Evolutionary conservation across 1,140 invertebrate species (phyloP), one percentile per base, ranked within the genome.

Genomic region (Odontomachus brunneus): DNA sequence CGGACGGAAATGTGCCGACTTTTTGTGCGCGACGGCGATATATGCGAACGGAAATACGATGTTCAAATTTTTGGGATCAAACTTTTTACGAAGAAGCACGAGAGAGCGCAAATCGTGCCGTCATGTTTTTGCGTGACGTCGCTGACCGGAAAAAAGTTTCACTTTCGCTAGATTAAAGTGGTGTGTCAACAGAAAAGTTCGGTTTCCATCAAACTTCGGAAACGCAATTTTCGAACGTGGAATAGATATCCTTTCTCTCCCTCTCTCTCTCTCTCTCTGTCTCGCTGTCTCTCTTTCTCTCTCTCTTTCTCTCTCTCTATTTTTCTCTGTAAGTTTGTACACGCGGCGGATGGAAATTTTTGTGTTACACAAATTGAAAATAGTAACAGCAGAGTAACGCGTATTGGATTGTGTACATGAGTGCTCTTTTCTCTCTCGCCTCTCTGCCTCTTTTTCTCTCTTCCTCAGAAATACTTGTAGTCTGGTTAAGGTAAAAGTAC

Each of bases 31-130:
- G 33, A 48, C 51, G 3, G 19, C 59, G 14, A 33, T 51, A 38
- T 44, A 11, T 55, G 60, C 51, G 33, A 80, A 59, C 33, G 65
- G 51, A 26, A 80, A 51, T 22, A 57, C 48, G 51, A 48, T 12
- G 33, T 53, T 78, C 51, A 51, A 78, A 80, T 80, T 71, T 80
- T 71, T 69, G 33, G 53, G 65, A 69, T 80, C 33, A 1, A 71
- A 24, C 48, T 80, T 80, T 69, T 71, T 80, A 48, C 22, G 63
- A 19, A 53, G 65, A 24, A n/a, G n/a, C n/a, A 67, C 63, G 22
- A 4, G 57, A 14, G 33, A 57, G 44, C 29, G 26, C 22, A 15
- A 44, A 71, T 69, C 26, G 17, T 33, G 75, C 33, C n/a, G n/a
- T n/a, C n/a, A n/a, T n/a, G n/a, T 57, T 80, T 80, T 57, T 19